These are phyloP conservation scores for Andrena marginata DNA, from an alignment of 2,888 invertebrate genomes.

Conservation along the genomic window DNA sequence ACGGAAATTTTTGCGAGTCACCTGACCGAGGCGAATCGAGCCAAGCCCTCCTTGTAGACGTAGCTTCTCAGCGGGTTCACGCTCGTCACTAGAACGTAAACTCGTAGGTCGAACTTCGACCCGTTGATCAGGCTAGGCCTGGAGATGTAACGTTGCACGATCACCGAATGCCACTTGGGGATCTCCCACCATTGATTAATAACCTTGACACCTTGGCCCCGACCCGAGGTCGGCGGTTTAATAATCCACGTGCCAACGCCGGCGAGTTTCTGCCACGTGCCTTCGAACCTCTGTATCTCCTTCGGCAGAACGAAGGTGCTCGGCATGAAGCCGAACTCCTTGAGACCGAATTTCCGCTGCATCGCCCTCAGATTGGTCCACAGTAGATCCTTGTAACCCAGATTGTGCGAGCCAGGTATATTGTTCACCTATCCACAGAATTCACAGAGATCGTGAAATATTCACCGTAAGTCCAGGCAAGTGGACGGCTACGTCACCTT, in stretches of 20 bases:
- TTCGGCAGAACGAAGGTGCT: constrained; percentile 88
- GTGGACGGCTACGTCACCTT: constrained; percentile 88
- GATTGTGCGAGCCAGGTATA: constrained; percentile 97
- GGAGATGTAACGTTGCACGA: constrained; percentile 94
- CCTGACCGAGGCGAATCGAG: constrained; percentile 90
- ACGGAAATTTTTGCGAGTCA: not conserved
- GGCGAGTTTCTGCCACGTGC: constrained; percentile 91
- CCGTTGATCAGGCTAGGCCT: constrained; percentile 95
- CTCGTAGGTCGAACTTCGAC: constrained; percentile 97
- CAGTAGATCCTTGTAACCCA: constrained; percentile 96
- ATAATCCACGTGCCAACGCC: constrained; percentile 95
- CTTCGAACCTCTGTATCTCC: constrained; percentile 86
- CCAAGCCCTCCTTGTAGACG: constrained; percentile 96
- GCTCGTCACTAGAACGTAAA: constrained; percentile 97
- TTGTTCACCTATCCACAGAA: constrained; percentile 87
- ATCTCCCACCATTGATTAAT: constrained; percentile 96
- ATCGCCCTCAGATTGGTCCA: constrained; percentile 91
- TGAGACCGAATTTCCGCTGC: constrained; percentile 86
- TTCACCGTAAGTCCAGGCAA: not conserved
- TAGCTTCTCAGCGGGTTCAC: constrained; percentile 97
- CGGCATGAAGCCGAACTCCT: constrained; percentile 87
- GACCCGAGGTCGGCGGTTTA: constrained; percentile 97
- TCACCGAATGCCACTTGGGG: constrained; percentile 91
- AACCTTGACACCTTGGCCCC: constrained; percentile 97
- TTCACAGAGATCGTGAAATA: not conserved